phyloP scores from a whole-genome alignment of 2,888 invertebrate species.

The Phengaris alcon region DNA sequence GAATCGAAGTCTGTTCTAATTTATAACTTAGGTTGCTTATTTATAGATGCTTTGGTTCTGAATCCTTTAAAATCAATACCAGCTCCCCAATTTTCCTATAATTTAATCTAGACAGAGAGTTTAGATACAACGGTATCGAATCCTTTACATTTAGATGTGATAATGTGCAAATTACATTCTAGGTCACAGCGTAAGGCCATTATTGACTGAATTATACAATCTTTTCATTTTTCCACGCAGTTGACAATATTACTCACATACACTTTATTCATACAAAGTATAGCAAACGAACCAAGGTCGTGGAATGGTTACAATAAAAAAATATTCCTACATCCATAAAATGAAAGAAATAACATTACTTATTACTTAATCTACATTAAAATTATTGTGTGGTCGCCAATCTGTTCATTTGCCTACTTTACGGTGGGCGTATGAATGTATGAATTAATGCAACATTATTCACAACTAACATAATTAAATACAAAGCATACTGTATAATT shows the following conservation, averaged over 20 bases:
- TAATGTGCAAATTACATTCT: conserved; percentile 35
- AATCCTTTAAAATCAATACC: background rate
- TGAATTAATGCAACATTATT: too few species aligned
- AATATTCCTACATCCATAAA: conserved; percentile 4
- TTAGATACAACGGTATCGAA: conserved; percentile 20
- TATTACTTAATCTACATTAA: background rate
- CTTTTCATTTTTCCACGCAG: conserved; percentile 39
- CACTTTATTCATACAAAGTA: conserved; percentile 38
- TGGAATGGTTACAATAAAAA: conserved; percentile 10
- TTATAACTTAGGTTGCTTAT: too few species aligned
- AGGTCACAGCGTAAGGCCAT: conserved; percentile 35
- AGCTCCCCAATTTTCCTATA: background rate
- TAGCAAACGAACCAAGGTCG: conserved; percentile 27
- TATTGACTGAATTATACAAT: conserved; percentile 38
- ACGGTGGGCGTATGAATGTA: too few species aligned
- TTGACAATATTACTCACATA: conserved; percentile 29
- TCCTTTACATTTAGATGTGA: conserved; percentile 31
- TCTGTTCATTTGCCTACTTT: too few species aligned
- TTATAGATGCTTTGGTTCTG: background rate
- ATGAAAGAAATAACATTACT: background rate
- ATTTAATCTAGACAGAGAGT: background rate
- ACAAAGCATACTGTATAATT: too few species aligned
- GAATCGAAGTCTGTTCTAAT: too few species aligned
- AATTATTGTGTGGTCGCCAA: too few species aligned
- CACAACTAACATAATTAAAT: too few species aligned